Conservation (phyloP, 2,113 vertebrate species). For the Anguilla japonica region DNA sequence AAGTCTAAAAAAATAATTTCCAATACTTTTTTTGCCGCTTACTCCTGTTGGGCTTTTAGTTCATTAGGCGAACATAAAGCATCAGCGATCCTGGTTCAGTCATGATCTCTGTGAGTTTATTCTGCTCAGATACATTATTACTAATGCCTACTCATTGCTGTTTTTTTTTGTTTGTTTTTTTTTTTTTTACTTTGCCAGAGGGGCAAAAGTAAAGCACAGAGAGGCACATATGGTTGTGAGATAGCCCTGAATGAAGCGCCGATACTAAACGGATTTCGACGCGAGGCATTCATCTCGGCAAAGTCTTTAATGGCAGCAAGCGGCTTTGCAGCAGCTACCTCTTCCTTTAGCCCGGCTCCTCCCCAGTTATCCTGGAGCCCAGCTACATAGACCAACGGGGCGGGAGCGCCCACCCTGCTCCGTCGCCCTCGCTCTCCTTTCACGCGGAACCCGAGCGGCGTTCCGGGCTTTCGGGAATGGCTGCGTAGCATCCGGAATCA, state of each 20-base stretch:
- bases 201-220: conserved; percentile 77
- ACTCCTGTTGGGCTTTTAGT: background rate
- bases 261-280: conserved; percentile 81
- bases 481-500: background rate
- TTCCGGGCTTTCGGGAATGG: background rate
- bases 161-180: conserved; percentile 66
- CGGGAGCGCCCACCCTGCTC: background rate
- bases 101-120: conserved; percentile 79
- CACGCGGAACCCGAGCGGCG: background rate
- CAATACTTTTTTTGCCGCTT: background rate
- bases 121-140: conserved; percentile 78
- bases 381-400: background rate
- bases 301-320: conserved; percentile 83
- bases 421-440: background rate
- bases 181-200: conserved; percentile 69
- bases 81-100: conserved; percentile 71
- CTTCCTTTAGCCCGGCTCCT: background rate
- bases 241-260: conserved; percentile 79
- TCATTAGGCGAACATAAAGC: background rate
- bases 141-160: conserved; percentile 76
- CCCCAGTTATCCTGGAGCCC: background rate
- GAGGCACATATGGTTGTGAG: conserved; percentile 73
- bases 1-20: background rate
- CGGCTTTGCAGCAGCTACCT: conserved; percentile 64
- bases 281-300: conserved; percentile 83